phyloP scores from a whole-genome alignment of 2,888 invertebrate genomes.

The Digitonthophagus gazella region DNA sequence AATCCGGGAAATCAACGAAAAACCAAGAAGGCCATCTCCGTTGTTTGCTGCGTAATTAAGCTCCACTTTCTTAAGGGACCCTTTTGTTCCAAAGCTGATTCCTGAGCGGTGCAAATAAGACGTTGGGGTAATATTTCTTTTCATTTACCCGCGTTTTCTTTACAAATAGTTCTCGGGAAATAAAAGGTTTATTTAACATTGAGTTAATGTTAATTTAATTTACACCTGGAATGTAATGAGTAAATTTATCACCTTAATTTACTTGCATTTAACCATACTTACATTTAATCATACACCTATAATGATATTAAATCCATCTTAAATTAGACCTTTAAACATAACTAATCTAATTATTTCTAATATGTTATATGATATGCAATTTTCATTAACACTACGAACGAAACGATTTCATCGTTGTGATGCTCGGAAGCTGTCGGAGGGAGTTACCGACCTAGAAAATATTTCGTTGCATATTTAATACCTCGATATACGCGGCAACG shows the following conservation, averaged over 20 bases:
- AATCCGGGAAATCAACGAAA: not conserved
- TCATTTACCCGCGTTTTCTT: not conserved
- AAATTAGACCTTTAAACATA: not conserved
- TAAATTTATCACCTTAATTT: no score
- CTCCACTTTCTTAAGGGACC: not conserved
- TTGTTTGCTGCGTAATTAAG: not conserved
- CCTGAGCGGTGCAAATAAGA: not conserved
- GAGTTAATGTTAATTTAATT: no score
- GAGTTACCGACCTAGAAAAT: not conserved
- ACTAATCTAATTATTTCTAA: not conserved
- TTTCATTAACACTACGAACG: not conserved
- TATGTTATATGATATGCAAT: not conserved
- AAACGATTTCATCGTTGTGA: not conserved
- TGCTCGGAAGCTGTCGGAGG: not conserved
- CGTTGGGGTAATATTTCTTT: not conserved
- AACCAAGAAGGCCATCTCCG: not conserved
- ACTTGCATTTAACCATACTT: not conserved
- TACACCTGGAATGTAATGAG: no score
- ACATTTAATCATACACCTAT: no score
- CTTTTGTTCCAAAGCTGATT: not conserved
- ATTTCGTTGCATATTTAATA: not conserved
- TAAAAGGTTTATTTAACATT: no score
- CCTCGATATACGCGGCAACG: not conserved
- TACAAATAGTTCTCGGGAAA: no score
- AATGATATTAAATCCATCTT: no score